phyloP scores from a whole-genome alignment of 2,888 invertebrate species.

The Eucera pruinosa region DNA sequence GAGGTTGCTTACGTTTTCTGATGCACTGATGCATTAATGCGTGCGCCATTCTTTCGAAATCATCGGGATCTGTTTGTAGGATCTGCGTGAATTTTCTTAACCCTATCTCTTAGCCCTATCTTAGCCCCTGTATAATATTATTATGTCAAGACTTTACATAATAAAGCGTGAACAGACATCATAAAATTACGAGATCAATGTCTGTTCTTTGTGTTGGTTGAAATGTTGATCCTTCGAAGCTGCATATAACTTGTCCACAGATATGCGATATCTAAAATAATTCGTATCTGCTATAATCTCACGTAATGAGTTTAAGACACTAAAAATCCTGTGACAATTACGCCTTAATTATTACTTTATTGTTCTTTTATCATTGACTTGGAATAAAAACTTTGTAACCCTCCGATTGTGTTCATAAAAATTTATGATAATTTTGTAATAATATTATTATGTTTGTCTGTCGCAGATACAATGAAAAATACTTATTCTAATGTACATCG shows the following conservation, averaged over 20 bases:
- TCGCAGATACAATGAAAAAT: too few species aligned
- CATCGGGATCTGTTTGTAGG: slow-evolving; percentile 11
- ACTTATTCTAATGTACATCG: too few species aligned
- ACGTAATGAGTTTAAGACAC: neutral
- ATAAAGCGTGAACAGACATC: slow-evolving; percentile 5
- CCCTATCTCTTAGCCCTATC: slow-evolving; percentile 14
- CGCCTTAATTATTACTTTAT: neutral
- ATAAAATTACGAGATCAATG: neutral
- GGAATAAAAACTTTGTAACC: too few species aligned
- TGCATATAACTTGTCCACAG: neutral
- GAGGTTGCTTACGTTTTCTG: neutral
- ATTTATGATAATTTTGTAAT: too few species aligned
- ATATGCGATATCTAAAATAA: neutral
- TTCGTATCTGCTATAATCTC: neutral
- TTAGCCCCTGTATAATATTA: slow-evolving; percentile 10
- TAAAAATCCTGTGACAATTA: neutral
- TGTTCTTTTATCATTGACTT: too few species aligned
- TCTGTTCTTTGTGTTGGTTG: neutral
- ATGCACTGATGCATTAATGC: slow-evolving; percentile 5
- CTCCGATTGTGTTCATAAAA: too few species aligned
- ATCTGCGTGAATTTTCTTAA: slow-evolving; percentile 22
- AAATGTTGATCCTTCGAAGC: too few species aligned
- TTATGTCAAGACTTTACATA: slow-evolving; percentile 1
- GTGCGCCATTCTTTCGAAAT: slow-evolving; percentile 14
- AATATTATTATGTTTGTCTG: too few species aligned